A percentile compares a stretch with the other conserved stretches of the same genome.
These are phyloP conservation scores for Acanthurus leucopareius DNA, from an alignment of 2,797 vertebrate species.

Conservation along the genomic window DNA sequence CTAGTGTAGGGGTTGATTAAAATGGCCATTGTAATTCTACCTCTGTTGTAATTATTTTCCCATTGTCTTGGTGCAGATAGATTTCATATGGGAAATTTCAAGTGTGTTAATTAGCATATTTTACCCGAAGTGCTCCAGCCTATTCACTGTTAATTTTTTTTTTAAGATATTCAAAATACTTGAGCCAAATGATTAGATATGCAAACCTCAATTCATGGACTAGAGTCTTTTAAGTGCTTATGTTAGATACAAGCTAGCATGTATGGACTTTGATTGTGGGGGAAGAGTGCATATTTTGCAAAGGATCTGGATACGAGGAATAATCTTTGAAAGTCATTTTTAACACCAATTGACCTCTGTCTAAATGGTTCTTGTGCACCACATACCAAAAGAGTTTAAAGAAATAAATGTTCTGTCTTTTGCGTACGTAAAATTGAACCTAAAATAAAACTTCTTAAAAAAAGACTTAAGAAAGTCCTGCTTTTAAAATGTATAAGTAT, in stretches of 20 bases:
- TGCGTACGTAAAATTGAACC: too few relatives aligned
- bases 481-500: background rate
- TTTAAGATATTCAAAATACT: constrained; percentile 79
- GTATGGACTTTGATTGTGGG: constrained; percentile 53
- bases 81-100: constrained; percentile 88
- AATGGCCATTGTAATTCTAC: constrained; percentile 90
- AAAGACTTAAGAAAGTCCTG: background rate
- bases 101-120: constrained; percentile 88
- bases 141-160: constrained; percentile 74
- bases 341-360: constrained; percentile 48
- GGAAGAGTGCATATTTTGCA: constrained; percentile 25
- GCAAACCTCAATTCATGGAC: constrained; percentile 66
- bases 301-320: constrained; percentile 19
- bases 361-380: constrained; percentile 20
- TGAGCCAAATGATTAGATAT: constrained; percentile 82
- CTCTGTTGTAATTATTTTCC: constrained; percentile 91
- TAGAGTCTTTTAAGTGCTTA: constrained; percentile 59
- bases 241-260: constrained; percentile 53
- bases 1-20: constrained; percentile 90
- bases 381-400: background rate
- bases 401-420: background rate
- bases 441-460: background rate
- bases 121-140: constrained; percentile 80
- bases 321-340: constrained; percentile 12
- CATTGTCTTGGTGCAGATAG: constrained; percentile 88